These are phyloP conservation scores for Heteractis magnifica DNA, from an alignment of 92 coral and sea anemone genomes.

Conservation along the genomic window DNA sequence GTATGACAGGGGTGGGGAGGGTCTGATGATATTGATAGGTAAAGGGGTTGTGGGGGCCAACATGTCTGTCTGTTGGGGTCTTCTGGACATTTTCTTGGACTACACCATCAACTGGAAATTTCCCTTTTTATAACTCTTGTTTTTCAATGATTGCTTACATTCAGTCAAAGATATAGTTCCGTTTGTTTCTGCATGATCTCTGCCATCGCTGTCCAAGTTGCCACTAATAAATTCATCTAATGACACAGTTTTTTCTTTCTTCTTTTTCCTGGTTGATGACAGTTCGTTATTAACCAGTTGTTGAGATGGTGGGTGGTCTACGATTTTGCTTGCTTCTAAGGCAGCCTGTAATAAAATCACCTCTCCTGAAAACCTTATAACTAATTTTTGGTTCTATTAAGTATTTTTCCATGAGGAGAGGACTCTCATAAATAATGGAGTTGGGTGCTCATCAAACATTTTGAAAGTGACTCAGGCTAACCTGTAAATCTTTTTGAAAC, in stretches of 20 bases:
- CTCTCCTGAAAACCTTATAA: background rate
- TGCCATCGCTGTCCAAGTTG: conserved; percentile 9
- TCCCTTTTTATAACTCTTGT: background rate
- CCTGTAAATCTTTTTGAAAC: conserved; percentile 81
- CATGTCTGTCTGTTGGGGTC: no score
- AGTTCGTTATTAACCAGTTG: conserved; percentile 1
- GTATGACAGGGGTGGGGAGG: no score
- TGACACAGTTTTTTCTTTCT: conserved; percentile 69
- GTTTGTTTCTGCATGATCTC: conserved; percentile 29
- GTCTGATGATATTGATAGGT: no score
- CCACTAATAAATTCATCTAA: conserved; percentile 70
- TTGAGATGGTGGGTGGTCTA: background rate
- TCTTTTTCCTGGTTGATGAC: conserved; percentile 45
- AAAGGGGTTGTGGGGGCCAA: no score
- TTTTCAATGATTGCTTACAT: background rate
- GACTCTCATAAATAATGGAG: background rate
- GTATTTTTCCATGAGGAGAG: background rate
- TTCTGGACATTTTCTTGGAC: no score
- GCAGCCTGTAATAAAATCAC: conserved; percentile 2
- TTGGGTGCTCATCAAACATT: background rate
- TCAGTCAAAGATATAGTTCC: conserved; percentile 11
- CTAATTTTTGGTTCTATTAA: no score
- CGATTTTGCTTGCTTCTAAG: conserved; percentile 12
- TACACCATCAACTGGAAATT: no score
- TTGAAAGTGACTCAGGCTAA: background rate